phyloP scores from a whole-genome alignment of 2,797 vertebrate genomes.

The Acanthis flammea region DNA sequence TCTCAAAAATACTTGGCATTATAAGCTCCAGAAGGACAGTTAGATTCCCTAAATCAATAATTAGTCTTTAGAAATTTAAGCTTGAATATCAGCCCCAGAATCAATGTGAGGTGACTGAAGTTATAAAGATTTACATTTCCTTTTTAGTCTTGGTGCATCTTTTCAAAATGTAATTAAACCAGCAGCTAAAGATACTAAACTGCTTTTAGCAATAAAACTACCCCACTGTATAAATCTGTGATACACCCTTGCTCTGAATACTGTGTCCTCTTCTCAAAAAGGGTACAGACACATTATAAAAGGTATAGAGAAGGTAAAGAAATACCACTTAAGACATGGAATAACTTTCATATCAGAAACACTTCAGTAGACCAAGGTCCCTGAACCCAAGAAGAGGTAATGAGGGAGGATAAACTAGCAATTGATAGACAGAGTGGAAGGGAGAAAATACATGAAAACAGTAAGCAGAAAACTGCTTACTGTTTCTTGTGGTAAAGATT shows the following conservation, averaged over 20 bases:
- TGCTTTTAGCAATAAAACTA: neutral
- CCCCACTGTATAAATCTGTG: neutral
- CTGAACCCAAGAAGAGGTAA: neutral
- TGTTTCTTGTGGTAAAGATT: neutral
- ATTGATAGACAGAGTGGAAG: accelerated
- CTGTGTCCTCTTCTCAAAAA: neutral
- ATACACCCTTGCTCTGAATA: neutral
- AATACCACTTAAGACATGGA: neutral
- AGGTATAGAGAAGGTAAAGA: neutral
- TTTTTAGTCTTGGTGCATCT: neutral
- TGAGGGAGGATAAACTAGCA: neutral
- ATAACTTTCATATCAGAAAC: neutral
- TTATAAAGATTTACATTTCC: neutral
- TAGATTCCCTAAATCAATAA: neutral
- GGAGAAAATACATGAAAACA: neutral
- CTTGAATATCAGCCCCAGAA: neutral
- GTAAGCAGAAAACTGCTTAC: neutral
- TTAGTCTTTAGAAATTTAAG: neutral
- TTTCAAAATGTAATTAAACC: neutral
- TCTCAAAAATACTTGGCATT: neutral
- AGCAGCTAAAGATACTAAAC: neutral
- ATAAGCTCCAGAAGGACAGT: neutral
- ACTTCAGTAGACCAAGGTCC: neutral
- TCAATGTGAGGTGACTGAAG: neutral
- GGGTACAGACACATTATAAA: neutral